Conservation (phyloP, 2,888 invertebrate species). For the Microplitis deprimator region DNA sequence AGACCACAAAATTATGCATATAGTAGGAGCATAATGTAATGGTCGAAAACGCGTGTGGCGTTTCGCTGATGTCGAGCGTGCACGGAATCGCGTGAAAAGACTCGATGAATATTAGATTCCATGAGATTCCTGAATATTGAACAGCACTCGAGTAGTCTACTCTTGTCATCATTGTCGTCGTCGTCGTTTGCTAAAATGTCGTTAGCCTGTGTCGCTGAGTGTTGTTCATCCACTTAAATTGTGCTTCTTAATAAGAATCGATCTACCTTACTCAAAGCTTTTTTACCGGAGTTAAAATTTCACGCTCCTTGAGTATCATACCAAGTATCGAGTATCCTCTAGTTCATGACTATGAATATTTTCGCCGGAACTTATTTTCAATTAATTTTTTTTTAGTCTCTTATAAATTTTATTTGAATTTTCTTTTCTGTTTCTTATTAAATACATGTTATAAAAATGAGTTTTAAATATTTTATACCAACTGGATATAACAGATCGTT, state of each 20-base stretch:
- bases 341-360: neutral
- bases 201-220: conserved; percentile 8
- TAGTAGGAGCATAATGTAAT: neutral
- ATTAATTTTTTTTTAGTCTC: neutral
- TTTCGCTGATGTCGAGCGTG: conserved; percentile 20
- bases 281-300: conserved; percentile 4
- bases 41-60: conserved; percentile 14
- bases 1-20: conserved; percentile 19
- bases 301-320: neutral
- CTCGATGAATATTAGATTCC: conserved; percentile 34
- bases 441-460: neutral
- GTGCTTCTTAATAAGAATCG: conserved; percentile 20
- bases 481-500: neutral
- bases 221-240: conserved; percentile 3
- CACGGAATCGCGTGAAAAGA: conserved; percentile 25
- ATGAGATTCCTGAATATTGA: conserved; percentile 32
- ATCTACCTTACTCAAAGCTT: neutral
- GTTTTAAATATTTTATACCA: neutral
- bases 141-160: conserved; percentile 10
- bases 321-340: neutral
- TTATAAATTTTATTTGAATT: neutral
- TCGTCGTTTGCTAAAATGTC: neutral
- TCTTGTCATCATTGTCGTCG: neutral
- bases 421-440: neutral
- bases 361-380: neutral